These are phyloP conservation scores for Caenorhabditis sp. DNA, from an alignment of 2,888 invertebrate species.

Conservation along the genomic window DNA sequence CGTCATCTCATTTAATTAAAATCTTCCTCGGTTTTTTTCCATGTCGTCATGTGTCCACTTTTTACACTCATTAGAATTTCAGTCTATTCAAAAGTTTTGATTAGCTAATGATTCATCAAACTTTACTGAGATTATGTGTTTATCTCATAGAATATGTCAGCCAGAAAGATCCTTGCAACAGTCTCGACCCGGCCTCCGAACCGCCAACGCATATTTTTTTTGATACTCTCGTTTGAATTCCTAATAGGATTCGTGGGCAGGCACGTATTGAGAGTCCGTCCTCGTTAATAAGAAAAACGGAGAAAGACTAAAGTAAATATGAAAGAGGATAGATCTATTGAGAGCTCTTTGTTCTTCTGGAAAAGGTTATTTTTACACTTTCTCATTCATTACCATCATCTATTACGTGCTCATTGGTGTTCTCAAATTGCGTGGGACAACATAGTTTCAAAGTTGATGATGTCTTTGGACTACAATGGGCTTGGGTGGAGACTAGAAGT, in stretches of 20 bases:
- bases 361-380: slow-evolving; percentile 31
- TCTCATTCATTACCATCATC: slow-evolving; percentile 13
- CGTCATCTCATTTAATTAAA: slow-evolving; percentile 56
- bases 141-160: slow-evolving; percentile 19
- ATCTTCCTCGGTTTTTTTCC: slow-evolving; percentile 3
- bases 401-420: slow-evolving; percentile 42
- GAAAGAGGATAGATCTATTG: slow-evolving; percentile 43
- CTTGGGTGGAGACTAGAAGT: slow-evolving; percentile 14
- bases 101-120: neutral
- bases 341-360: slow-evolving; percentile 46
- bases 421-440: slow-evolving; percentile 36
- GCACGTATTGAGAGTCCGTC: slow-evolving; percentile 17
- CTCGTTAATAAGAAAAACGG: slow-evolving; percentile 45
- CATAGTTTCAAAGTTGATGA: slow-evolving; percentile 35
- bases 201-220: slow-evolving; percentile 43
- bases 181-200: neutral
- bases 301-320: slow-evolving; percentile 49
- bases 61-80: neutral
- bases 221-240: slow-evolving; percentile 37
- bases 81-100: no score
- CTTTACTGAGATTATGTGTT: neutral
- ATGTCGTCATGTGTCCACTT: slow-evolving; percentile 6
- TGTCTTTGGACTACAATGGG: neutral
- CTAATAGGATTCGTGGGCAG: slow-evolving; percentile 33
- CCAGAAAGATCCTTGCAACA: neutral